Evolutionary conservation across 2,113 vertebrate genomes (phyloP).

Genomic region (Ceyx margarethae): DNA sequence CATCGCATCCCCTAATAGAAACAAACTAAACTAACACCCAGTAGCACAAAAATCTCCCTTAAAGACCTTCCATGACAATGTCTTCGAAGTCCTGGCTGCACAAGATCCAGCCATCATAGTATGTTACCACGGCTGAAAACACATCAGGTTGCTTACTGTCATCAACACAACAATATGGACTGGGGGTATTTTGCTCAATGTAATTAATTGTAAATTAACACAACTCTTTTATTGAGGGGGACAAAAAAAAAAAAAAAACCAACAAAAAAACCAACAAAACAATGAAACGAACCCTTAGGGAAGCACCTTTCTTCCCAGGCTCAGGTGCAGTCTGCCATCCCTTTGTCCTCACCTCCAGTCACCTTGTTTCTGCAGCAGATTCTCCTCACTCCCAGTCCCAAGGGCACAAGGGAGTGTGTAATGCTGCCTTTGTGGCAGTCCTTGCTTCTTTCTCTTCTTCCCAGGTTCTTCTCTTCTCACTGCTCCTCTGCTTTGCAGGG

Average conservation of each 20-base stretch:
- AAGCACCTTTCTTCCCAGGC: neutral
- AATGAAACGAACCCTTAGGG: neutral
- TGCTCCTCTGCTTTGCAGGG: accelerated
- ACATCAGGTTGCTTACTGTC: neutral
- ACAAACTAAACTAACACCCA: neutral
- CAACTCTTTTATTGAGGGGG: neutral
- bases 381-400: accelerated
- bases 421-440: accelerated
- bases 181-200: neutral
- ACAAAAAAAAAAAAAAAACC: too few species aligned
- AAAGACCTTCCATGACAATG: accelerated
- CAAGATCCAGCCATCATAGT: neutral
- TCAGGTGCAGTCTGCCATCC: neutral
- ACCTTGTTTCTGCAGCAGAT: accelerated
- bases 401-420: accelerated
- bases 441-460: too few species aligned
- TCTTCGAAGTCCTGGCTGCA: neutral
- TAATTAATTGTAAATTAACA: neutral
- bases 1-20: neutral
- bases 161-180: neutral
- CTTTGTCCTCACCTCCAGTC: accelerated
- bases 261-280: neutral
- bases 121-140: neutral
- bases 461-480: accelerated
- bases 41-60: neutral